Percentiles rank a stretch among this genome's conserved stretches.
These are phyloP conservation scores for Aphodius sticticus DNA, from an alignment of 2,888 invertebrate genomes.

Conservation along the genomic window DNA sequence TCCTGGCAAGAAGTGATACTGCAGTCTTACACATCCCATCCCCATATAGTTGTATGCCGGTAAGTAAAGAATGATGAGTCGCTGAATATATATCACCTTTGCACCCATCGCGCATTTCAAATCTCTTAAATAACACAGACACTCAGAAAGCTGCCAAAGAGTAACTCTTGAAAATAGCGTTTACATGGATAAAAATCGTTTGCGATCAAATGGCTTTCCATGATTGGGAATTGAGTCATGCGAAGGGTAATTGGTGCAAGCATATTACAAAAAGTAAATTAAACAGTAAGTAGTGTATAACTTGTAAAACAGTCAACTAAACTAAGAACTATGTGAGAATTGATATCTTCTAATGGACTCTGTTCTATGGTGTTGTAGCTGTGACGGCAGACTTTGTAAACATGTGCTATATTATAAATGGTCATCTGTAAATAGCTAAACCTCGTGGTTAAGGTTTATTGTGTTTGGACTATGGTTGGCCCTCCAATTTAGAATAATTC, in stretches of 20 bases:
- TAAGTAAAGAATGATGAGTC: constrained; percentile 44
- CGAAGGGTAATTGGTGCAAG: background rate
- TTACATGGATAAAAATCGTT: background rate
- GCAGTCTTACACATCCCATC: constrained; percentile 51
- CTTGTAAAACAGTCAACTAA: constrained; percentile 27
- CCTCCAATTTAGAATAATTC: constrained; percentile 30
- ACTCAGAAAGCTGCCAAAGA: constrained; percentile 5
- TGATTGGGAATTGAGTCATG: background rate
- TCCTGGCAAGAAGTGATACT: constrained; percentile 59
- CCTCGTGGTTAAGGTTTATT: constrained; percentile 53
- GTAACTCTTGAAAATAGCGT: background rate
- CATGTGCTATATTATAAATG: constrained; percentile 55
- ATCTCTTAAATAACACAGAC: constrained; percentile 17
- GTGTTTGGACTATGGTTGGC: constrained; percentile 50
- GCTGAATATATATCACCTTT: constrained; percentile 20
- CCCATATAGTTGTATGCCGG: constrained; percentile 49
- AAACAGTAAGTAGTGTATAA: constrained; percentile 26
- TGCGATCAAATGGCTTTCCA: constrained; percentile 1
- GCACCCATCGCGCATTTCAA: background rate
- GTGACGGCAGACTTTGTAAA: constrained; percentile 53
- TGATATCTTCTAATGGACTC: constrained; percentile 37
- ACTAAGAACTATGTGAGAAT: constrained; percentile 31
- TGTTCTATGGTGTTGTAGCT: constrained; percentile 49
- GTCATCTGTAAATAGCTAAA: constrained; percentile 56
- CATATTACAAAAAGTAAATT: constrained; percentile 13